Evolutionary conservation across 2,113 vertebrate species (phyloP).

Genomic region (Triplophysa siluroides): DNA sequence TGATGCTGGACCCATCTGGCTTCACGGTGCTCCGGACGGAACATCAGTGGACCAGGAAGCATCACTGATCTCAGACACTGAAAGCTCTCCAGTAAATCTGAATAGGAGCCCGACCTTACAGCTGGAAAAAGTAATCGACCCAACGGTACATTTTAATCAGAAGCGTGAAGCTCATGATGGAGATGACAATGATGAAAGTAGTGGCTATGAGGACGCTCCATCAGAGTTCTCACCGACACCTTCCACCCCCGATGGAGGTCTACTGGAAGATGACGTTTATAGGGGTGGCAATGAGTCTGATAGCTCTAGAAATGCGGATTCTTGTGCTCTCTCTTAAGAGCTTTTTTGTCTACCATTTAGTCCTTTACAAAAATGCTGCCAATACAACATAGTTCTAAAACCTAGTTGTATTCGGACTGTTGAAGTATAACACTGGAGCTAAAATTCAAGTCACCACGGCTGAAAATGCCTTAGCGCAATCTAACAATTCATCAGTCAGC

Average conservation of each 20-base stretch:
- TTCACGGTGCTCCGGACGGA: constrained; percentile 16
- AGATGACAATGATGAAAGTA: constrained; percentile 68
- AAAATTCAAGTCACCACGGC: too few species aligned
- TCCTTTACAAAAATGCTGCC: too few species aligned
- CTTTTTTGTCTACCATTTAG: not conserved
- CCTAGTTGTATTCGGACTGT: too few species aligned
- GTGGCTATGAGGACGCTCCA: constrained; percentile 74
- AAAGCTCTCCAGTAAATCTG: constrained; percentile 40
- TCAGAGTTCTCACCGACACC: constrained; percentile 65
- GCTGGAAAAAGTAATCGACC: not conserved
- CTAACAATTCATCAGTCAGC: too few species aligned
- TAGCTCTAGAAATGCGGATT: constrained; percentile 44
- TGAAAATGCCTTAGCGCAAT: too few species aligned
- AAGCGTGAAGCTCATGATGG: constrained; percentile 38
- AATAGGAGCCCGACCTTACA: not conserved
- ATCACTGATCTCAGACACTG: not conserved
- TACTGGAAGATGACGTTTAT: constrained; percentile 9
- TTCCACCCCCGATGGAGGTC: constrained; percentile 46
- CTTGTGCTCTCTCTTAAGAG: constrained; percentile 68
- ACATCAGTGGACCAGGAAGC: constrained; percentile 54
- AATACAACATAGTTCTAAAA: too few species aligned
- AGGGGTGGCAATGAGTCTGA: not conserved
- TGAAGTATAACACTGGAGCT: too few species aligned
- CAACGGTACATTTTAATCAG: not conserved
- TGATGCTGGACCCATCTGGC: not conserved